phyloP scores from a whole-genome alignment of 1,140 invertebrate species.

The Metaphire vulgaris region DNA sequence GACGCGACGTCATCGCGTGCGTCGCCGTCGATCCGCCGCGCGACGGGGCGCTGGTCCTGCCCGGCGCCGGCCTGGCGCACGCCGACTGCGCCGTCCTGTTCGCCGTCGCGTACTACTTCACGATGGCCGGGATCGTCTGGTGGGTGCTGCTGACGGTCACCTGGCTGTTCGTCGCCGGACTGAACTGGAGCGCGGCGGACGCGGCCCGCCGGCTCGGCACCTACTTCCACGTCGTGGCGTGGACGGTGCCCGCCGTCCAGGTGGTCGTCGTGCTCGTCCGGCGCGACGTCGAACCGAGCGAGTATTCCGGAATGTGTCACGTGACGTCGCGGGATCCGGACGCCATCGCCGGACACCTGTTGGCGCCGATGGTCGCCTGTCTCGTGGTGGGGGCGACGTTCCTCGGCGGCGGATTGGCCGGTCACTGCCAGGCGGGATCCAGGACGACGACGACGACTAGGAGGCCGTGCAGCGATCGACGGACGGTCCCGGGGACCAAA shows the following conservation, averaged over 20 bases:
- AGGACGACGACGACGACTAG: conserved; percentile 51
- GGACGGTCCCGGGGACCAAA: neutral
- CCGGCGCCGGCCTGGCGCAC: conserved; percentile 73
- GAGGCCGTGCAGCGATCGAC: conserved; percentile 45
- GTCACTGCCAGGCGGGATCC: conserved; percentile 55
- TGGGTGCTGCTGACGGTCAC: conserved; percentile 71
- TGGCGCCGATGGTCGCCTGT: conserved; percentile 55
- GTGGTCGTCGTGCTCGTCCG: conserved; percentile 83
- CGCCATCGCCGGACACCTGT: conserved; percentile 58
- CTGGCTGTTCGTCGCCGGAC: conserved; percentile 72
- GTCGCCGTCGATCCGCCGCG: conserved; percentile 43
- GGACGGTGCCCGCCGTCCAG: conserved; percentile 76
- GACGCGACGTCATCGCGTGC: conserved; percentile 57
- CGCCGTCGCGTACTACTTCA: conserved; percentile 80
- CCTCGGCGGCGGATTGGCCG: conserved; percentile 56
- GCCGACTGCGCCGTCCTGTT: conserved; percentile 77
- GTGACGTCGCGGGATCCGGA: conserved; percentile 76
- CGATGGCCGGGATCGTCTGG: conserved; percentile 76
- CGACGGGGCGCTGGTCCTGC: conserved; percentile 47
- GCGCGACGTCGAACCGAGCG: conserved; percentile 62
- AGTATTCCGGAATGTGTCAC: conserved; percentile 79
- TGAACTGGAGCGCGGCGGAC: conserved; percentile 75
- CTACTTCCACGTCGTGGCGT: conserved; percentile 74
- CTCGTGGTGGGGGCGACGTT: conserved; percentile 53
- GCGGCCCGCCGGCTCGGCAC: conserved; percentile 72